phyloP scores from a whole-genome alignment of 2,113 vertebrate species.

The Bothrops jararaca region DNA sequence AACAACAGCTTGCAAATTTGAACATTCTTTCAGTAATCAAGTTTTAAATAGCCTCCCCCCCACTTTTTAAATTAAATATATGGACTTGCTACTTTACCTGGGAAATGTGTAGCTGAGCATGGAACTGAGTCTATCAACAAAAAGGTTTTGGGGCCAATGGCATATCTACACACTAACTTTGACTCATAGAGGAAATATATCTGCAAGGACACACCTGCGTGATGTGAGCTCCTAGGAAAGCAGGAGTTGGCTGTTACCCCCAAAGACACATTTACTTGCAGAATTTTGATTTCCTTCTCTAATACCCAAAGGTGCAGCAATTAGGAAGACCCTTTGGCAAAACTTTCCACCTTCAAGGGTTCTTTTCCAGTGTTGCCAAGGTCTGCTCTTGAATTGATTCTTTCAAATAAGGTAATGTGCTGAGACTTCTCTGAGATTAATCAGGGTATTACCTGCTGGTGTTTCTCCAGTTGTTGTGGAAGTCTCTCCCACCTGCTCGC shows the following conservation, averaged over 20 bases:
- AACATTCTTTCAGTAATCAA: background rate
- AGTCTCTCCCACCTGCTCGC: background rate
- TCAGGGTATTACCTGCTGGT: background rate
- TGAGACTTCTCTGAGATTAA: background rate
- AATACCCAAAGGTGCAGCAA: background rate
- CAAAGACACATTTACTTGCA: background rate
- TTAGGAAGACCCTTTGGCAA: background rate
- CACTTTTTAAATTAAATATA: background rate
- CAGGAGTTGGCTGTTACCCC: background rate
- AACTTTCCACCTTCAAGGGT: background rate
- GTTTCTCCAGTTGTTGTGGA: slow-evolving; percentile 11
- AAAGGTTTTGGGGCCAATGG: background rate
- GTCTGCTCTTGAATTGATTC: background rate
- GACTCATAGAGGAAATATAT: background rate
- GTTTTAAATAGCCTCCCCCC: background rate
- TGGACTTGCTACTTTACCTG: background rate
- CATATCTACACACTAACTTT: background rate
- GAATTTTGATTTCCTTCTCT: background rate
- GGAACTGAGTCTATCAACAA: background rate
- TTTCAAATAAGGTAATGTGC: background rate
- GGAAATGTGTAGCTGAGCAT: background rate
- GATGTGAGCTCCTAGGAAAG: background rate
- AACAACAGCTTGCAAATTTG: background rate
- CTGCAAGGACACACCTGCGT: background rate
- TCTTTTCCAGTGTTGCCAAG: background rate